These are phyloP conservation scores for Paedocypris micromegethes DNA, from an alignment of 2,797 vertebrate species.

Conservation along the genomic window DNA sequence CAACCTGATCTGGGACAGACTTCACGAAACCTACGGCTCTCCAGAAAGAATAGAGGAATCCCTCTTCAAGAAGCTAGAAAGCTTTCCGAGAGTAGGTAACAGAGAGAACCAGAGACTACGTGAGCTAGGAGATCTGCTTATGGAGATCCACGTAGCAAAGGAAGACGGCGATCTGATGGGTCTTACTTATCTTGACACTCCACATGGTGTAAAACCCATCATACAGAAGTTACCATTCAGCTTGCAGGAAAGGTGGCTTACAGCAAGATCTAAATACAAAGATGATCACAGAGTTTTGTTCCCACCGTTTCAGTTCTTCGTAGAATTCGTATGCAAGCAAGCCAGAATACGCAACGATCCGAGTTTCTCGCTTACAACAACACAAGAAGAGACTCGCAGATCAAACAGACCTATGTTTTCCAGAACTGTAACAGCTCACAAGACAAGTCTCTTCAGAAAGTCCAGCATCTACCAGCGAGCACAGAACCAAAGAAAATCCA, in stretches of 20 bases:
- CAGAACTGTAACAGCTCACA: background rate
- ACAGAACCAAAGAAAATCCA: slow-evolving; percentile 1
- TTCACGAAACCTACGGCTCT: background rate
- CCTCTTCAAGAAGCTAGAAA: background rate
- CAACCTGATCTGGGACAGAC: background rate
- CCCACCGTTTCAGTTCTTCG: background rate
- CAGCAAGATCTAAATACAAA: background rate
- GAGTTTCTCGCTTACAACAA: background rate
- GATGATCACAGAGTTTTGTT: background rate
- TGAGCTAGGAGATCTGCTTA: background rate
- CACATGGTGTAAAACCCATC: background rate
- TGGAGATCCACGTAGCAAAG: background rate
- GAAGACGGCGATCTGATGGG: background rate
- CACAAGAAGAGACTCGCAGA: background rate
- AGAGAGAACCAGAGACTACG: background rate
- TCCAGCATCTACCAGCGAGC: background rate
- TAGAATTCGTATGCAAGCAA: background rate
- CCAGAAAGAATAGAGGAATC: background rate
- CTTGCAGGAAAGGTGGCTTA: no score
- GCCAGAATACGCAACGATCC: background rate
- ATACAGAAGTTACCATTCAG: background rate
- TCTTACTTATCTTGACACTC: background rate
- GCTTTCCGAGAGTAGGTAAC: background rate
- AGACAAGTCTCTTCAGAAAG: background rate
- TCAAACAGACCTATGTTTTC: background rate